phyloP scores from a whole-genome alignment of 2,888 invertebrate genomes.

The Cryptosula pallasiana region DNA sequence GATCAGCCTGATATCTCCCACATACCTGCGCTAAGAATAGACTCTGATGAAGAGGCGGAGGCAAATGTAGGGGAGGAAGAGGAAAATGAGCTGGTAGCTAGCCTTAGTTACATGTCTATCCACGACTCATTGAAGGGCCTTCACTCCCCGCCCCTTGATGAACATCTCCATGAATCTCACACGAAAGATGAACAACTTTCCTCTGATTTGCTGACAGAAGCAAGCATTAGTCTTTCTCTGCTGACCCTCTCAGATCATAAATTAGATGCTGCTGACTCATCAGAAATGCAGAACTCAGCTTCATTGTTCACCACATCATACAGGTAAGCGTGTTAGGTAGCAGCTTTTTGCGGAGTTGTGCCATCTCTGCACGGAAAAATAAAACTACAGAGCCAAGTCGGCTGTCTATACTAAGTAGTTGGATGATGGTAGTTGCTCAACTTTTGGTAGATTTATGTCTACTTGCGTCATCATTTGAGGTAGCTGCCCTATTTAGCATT shows the following conservation, averaged over 20 bases:
- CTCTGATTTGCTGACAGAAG: neutral
- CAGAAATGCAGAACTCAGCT: neutral
- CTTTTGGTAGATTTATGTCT: no score
- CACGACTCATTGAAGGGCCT: neutral
- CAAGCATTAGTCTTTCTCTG: neutral
- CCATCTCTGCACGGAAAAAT: no score
- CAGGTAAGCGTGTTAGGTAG: no score
- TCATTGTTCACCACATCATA: neutral
- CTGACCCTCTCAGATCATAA: neutral
- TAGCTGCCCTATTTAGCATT: no score
- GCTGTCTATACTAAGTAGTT: no score
- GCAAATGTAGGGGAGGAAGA: no score
- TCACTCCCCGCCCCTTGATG: neutral
- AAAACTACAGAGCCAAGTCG: no score
- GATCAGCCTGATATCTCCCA: neutral
- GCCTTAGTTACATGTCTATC: neutral
- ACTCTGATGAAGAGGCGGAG: no score
- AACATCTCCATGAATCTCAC: neutral
- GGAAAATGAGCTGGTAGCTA: neutral
- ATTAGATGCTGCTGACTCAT: neutral
- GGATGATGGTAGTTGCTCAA: no score
- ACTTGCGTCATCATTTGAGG: no score
- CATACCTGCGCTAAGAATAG: neutral
- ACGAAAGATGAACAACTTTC: no score
- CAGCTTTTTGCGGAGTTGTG: no score